Evolutionary conservation across 2,113 vertebrate species (phyloP), one percentile per base, ranked within the genome.

Genomic region (Lipophrys pholis): DNA sequence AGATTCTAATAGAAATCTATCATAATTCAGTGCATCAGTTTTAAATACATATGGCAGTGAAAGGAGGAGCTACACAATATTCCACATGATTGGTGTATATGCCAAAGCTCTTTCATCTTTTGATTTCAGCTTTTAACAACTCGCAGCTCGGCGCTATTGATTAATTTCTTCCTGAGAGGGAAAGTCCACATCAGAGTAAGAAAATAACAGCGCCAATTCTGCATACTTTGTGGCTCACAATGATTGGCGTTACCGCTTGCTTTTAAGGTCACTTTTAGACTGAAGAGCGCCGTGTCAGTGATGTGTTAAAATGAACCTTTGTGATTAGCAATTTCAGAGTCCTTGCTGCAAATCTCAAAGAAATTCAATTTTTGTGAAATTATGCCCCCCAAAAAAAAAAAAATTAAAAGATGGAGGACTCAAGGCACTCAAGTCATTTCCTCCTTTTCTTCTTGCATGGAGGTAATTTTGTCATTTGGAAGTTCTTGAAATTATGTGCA

Each of bases 281-380:
- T 1, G 8, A 8, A 66, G 50, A 53, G 57, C 68, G 12, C 9
- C 30, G 11, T 48, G 30, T 51, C 60, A 17, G 7, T 55, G 40
- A 48, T 35, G 39, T 51, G 8, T 40, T 63, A 30, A 73, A 80
- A 39, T 74, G 41, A 30, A 17, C 69, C 53, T 73, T 66, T 71
- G 21, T 86, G 75, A 83, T 85, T 71, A 78, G 53, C 53, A 54
- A 74, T 70, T 74, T 68, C 8, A 36, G 10, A 56, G 61, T 62
- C 50, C 71, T 65, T 30, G 1, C 21, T 60, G 57, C 35, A 68
- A 78, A 80, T 86, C 69, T 81, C 40, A 76, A 60, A n/a, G 36
- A 51, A 79, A 17, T 62, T 78, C 7, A 3, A 80, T 83, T 82
- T 72, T 45, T 11, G 1, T 42, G 9, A 75, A 76, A 67, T 54